Evolutionary conservation across 2,888 invertebrate species (phyloP), one percentile per base, ranked within the genome.

Genomic region (Punctoribates punctum): DNA sequence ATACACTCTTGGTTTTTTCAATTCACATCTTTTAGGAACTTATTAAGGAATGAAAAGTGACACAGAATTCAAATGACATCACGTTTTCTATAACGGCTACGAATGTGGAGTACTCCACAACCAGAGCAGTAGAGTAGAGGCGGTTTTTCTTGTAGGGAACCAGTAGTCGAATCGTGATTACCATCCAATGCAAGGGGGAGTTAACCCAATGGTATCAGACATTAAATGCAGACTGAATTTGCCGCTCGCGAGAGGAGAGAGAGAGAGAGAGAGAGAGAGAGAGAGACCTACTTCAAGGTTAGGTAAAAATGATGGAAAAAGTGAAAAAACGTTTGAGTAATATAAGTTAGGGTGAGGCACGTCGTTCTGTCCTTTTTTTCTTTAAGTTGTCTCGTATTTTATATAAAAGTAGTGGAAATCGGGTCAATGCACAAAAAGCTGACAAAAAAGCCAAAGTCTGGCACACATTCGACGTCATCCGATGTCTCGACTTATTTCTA

Each of bases 391-490:
- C 72, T 34, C 27, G 46, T 48, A 72, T 72, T 72, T 72, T n/a
- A 72, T 72, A 72, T 48, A 48, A 70, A 72, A 15, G 72, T 72
- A 11, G n/a, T 15, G n/a, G 38, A 72, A 72, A 48, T 48, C 48
- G 25, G 72, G 72, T 72, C 72, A 72, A 46, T 34, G 72, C 72
- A 72, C 72, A 72, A 72, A 72, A 72, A 72, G 25, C 72, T 25
- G 72, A 72, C 15, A 20, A 34, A 67, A 62, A 67, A 67, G 65
- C 20, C 20, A 38, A 72, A 72, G 72, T 72, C 72, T 72, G 72
- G 72, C 72, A 72, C 72, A 72, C 72, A 72, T 72, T 72, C 72
- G 72, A 72, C 72, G 72, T 72, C 72, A 72, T 72, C 72, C 72
- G 11, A 42, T 72, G 72, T 72, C 72, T 72, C 72, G 72, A 72